Base-by-base conservation (phyloP, 2,888 invertebrate species). In the Uropetala carovei region DNA sequence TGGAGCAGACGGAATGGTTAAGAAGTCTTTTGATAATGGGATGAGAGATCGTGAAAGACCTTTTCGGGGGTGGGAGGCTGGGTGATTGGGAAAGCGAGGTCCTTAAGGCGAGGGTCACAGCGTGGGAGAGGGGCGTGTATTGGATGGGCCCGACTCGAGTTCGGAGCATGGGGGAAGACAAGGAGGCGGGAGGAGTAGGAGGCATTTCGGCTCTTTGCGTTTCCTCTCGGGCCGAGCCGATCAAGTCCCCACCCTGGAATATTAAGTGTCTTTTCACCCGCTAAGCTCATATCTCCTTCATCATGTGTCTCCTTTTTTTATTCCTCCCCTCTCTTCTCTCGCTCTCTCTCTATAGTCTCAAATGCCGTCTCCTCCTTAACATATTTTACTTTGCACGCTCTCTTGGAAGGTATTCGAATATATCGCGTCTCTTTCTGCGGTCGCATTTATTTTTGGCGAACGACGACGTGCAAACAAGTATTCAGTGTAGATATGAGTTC, bases 211-310 rank as follows among this genome's bases (percentile, higher is more conserved):
- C 18, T 14, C 16, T 4, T 7, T 27, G 9, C 56, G 3, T 18
- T 56, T 16, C 82, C 43, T 43, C 82, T 83, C n/a, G 56, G 83
- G 30, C 83, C 22, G 27, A 86, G 59, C 59, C 86, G 86, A 86
- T 86, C 60, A 59, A 60, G 60, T 30, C 86, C 30, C 89, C 64
- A 43, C 89, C 89, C 89, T 64, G 43, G 89, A 89, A 89, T 89
- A 89, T 89, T 89, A 89, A 89, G 89, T 64, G 89, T 89, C 60
- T 89, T 89, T 89, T 64, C 89, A 60, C 89, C 89, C 43, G 30
- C 89, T 64, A 89, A 56, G 89, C 60, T 89, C 64, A 64, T 89
- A 89, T 89, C 89, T 89, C 89, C 89, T 89, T 56, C 64, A 89
- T 89, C 89, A 89, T 43, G 64, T 43, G 22, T 22, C 0, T 3